Conservation (phyloP, 2,797 vertebrate genomes). For the Dallia pectoralis region DNA sequence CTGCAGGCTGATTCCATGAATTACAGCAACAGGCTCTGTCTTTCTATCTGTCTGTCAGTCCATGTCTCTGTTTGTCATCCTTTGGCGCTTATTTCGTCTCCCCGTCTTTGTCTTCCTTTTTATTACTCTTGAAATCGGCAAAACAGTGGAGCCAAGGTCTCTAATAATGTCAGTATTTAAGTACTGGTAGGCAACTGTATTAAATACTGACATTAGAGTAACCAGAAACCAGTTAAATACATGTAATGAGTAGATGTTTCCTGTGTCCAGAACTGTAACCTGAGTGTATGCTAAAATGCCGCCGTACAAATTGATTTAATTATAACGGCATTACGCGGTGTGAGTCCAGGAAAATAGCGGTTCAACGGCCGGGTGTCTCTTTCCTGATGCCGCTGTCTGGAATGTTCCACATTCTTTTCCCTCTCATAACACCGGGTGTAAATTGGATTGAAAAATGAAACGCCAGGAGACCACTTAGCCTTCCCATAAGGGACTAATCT, state of each 20-base stretch:
- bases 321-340: background rate
- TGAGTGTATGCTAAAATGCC: background rate
- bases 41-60: no score
- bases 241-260: background rate
- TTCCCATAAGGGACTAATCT: background rate
- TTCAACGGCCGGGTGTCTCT: background rate
- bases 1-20: background rate
- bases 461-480: conserved; percentile 20
- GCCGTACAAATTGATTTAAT: background rate
- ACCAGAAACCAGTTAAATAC: background rate
- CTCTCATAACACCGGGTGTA: conserved; percentile 6
- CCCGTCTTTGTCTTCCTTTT: no score
- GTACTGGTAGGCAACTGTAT: no score
- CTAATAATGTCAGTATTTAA: background rate
- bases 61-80: no score
- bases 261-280: background rate
- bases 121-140: background rate
- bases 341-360: background rate
- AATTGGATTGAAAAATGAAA: conserved; percentile 14
- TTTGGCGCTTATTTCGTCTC: no score
- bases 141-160: background rate
- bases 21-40: background rate
- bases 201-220: no score
- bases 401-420: background rate
- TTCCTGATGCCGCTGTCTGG: background rate